Evolutionary conservation across 2,888 invertebrate genomes (phyloP).

Genomic region (Hedychridium roseum): DNA sequence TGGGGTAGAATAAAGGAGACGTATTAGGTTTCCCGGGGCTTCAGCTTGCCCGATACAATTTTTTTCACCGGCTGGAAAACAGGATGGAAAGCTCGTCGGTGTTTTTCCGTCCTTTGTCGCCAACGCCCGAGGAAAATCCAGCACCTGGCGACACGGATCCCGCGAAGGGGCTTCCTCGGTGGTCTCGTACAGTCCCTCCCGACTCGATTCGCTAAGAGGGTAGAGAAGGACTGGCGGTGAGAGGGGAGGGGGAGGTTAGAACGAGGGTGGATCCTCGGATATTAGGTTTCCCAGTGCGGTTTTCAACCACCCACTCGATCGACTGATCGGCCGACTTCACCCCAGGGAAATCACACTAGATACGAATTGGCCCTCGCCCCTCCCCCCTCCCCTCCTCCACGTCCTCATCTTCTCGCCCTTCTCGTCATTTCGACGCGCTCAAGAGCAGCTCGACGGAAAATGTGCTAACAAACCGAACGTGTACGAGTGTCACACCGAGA

Average conservation of each 20-base stretch:
- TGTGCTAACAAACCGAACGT: slow-evolving; percentile 8
- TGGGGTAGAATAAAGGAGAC: too few species aligned
- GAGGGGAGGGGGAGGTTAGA: slow-evolving; percentile 27
- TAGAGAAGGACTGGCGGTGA: slow-evolving; percentile 22
- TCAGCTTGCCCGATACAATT: too few species aligned
- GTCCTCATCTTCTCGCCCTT: slow-evolving; percentile 18
- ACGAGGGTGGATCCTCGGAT: slow-evolving; percentile 49
- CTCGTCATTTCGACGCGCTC: slow-evolving; percentile 30
- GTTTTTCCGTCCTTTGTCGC: too few species aligned
- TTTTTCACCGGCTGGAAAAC: too few species aligned
- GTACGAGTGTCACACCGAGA: slow-evolving; percentile 16
- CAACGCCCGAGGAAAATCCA: too few species aligned
- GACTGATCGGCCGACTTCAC: slow-evolving; percentile 60
- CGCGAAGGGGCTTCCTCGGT: too few species aligned
- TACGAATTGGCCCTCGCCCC: slow-evolving; percentile 48
- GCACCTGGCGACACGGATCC: too few species aligned
- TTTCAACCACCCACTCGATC: slow-evolving; percentile 62
- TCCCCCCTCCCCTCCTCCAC: slow-evolving; percentile 27
- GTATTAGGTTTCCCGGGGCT: too few species aligned
- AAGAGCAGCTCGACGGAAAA: slow-evolving; percentile 29
- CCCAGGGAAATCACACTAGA: slow-evolving; percentile 62
- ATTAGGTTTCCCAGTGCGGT: slow-evolving; percentile 63
- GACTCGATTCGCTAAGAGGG: too few species aligned
- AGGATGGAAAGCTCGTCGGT: too few species aligned
- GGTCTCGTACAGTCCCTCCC: too few species aligned